Evolutionary conservation across 2,113 vertebrate genomes (phyloP), one percentile per base, ranked within the genome.

Genomic region (Prunella himalayana): DNA sequence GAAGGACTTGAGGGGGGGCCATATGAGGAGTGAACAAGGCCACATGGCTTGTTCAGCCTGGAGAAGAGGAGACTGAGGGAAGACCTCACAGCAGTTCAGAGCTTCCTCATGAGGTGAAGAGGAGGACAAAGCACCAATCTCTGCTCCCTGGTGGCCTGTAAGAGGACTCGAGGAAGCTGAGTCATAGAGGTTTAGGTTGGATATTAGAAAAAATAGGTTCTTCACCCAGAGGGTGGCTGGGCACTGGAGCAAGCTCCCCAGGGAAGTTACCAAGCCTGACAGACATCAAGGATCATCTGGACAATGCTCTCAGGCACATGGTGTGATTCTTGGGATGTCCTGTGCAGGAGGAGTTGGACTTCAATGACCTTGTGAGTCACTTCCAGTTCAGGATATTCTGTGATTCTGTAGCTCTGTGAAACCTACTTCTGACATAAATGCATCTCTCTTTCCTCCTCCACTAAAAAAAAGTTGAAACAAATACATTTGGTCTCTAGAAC

Each of bases 11-110:
- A 69, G 15, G 12, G 18, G 5, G 61, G 42, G 30, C 27, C 8
- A 0, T 22, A 10, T 4, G 9, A 68, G 13, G 24, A 68, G 5
- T 15, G 9, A 41, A 25, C 0, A 1, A 53, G 13, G 9, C 7
- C 37, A 47, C 33, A 45, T 51, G 45, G 13, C 56, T 41, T 69
- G 9, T 61, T 61, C 39, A 61, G 24, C 30, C 59, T 68, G 53
- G 22, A 37, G 20, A 24, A 35, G 44, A 37, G 5, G 33, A 45
- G 24, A 22, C 45, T n/a, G 39, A 75, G 39, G 45, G 24, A 65
- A 82, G 16, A 30, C n/a, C 45, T 60, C 24, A 68, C 21, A n/a
- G n/a, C 61, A 53, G 30, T 53, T n/a, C 20, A 60, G 60, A 53
- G n/a, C 13, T 66, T 75, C 13, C 47, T 89, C 11, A 10, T 16